Evolutionary conservation across 2,888 invertebrate species (phyloP).

Genomic region (Diploptera punctata): DNA sequence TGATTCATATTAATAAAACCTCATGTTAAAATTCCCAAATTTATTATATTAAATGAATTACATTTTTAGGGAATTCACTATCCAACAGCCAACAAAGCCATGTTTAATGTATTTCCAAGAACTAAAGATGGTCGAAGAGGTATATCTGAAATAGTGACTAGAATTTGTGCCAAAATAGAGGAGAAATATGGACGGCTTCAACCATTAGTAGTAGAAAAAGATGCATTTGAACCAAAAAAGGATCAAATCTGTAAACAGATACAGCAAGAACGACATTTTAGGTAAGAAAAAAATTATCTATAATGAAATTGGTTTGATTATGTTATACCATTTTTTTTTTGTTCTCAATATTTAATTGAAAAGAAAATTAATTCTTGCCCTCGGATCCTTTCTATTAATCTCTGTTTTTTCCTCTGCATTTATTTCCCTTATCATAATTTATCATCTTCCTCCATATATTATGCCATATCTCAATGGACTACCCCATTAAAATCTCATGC

Average conservation of each 20-base stretch:
- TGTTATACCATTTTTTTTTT: too few relatives aligned
- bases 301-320: neutral
- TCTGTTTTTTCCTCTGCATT: too few relatives aligned
- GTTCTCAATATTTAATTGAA: too few relatives aligned
- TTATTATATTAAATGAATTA: too few relatives aligned
- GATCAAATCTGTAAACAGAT: slow-evolving; percentile 65
- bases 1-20: too few relatives aligned
- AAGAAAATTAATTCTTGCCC: too few relatives aligned
- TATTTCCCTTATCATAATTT: too few relatives aligned
- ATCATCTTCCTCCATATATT: too few relatives aligned
- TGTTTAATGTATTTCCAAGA: slow-evolving; percentile 64
- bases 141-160: slow-evolving; percentile 53
- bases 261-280: slow-evolving; percentile 69
- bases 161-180: slow-evolving; percentile 73
- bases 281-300: slow-evolving; percentile 56
- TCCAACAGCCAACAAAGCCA: slow-evolving; percentile 65
- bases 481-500: too few relatives aligned
- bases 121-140: slow-evolving; percentile 58
- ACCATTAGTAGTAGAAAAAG: slow-evolving; percentile 70
- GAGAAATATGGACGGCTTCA: slow-evolving; percentile 73
- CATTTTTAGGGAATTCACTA: slow-evolving; percentile 54
- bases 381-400: too few relatives aligned
- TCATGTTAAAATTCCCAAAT: too few relatives aligned
- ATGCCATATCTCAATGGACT: too few relatives aligned
- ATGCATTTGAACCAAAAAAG: slow-evolving; percentile 72